Percentiles rank a stretch among this genome's conserved stretches.
phyloP scores from a whole-genome alignment of 2,113 vertebrate genomes.

The Python bivittatus region DNA sequence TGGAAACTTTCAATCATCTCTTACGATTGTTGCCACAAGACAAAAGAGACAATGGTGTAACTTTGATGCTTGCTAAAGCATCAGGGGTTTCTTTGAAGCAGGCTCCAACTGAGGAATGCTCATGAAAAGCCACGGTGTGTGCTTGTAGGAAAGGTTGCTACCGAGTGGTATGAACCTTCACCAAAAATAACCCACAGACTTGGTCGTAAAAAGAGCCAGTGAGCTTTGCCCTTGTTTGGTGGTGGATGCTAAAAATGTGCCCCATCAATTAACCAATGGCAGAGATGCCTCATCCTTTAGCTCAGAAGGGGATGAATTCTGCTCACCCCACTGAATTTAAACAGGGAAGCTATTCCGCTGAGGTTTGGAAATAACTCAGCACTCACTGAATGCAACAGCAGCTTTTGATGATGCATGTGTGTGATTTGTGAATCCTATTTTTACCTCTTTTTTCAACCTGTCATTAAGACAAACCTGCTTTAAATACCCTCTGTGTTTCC shows the following conservation, averaged over 20 bases:
- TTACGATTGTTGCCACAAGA: not conserved
- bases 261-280: not conserved
- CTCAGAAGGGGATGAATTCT: not conserved
- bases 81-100: not conserved
- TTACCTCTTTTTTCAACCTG: conserved; percentile 15
- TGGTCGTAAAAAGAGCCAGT: not conserved
- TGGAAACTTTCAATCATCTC: not conserved
- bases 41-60: not conserved
- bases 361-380: not conserved
- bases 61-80: not conserved
- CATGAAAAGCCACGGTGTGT: not conserved
- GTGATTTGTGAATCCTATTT: conserved; percentile 19
- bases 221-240: conserved; percentile 21
- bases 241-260: conserved; percentile 5
- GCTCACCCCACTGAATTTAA: not conserved
- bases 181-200: conserved; percentile 14
- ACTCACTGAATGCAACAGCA: not conserved
- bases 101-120: not conserved
- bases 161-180: not conserved
- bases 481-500: not conserved
- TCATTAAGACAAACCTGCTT: conserved; percentile 10
- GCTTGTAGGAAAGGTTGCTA: conserved; percentile 1
- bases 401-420: not conserved
- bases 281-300: not conserved
- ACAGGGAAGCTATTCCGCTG: conserved; percentile 13